Evolutionary conservation across 2,797 vertebrate genomes (phyloP).

Genomic region (Gila robusta): DNA sequence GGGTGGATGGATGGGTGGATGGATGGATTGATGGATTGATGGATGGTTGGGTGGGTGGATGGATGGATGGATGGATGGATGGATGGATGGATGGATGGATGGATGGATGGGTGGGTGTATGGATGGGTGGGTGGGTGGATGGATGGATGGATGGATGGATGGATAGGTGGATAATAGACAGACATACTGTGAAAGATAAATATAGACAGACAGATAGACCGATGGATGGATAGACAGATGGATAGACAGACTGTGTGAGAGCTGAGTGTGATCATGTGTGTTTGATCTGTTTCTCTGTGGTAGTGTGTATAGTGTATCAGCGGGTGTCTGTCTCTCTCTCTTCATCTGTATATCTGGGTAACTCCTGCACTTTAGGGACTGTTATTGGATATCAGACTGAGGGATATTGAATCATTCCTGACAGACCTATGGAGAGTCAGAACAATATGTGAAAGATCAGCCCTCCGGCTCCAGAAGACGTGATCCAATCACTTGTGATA

Average conservation of each 20-base stretch:
- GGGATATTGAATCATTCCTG: slow-evolving; percentile 17
- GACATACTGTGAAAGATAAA: too few relatives aligned
- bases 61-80: too few relatives aligned
- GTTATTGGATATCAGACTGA: slow-evolving; percentile 7
- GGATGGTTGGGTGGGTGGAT: accelerated
- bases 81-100: too few relatives aligned
- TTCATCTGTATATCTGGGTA: not conserved
- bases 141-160: accelerated
- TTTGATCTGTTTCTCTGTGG: not conserved
- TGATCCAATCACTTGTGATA: slow-evolving; percentile 12
- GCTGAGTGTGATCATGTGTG: not conserved
- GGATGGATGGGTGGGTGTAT: not conserved
- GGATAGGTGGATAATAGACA: not conserved
- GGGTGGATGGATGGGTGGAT: accelerated
- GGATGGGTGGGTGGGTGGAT: too few relatives aligned
- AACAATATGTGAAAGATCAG: slow-evolving; percentile 3
- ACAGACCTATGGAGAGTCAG: slow-evolving; percentile 6
- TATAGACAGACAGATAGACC: too few relatives aligned
- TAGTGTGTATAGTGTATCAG: not conserved
- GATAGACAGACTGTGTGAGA: not conserved
- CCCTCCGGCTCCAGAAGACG: not conserved
- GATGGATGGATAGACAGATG: accelerated
- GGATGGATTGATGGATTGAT: not conserved
- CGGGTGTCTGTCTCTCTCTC: not conserved
- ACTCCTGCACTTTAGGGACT: not conserved